phyloP scores from a whole-genome alignment of 2,113 vertebrate genomes.

The Cephalopholis sonnerati region DNA sequence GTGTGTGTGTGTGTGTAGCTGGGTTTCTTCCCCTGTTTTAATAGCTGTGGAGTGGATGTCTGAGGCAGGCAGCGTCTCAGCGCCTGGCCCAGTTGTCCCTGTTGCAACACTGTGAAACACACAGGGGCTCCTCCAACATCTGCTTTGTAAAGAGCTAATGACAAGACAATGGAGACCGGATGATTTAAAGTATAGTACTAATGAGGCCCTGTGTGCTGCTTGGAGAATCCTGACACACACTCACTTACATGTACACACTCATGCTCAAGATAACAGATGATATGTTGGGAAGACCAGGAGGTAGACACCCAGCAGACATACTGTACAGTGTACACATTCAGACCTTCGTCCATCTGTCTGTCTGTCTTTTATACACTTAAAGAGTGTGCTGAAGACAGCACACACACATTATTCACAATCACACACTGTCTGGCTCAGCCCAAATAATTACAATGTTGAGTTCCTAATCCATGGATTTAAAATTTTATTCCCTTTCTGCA shows the following conservation, averaged over 20 bases:
- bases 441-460: conserved; percentile 87
- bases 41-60: conserved; percentile 64
- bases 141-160: conserved; percentile 86
- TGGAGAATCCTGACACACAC: conserved; percentile 66
- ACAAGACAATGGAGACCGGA: conserved; percentile 81
- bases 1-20: conserved; percentile 40
- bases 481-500: conserved; percentile 75
- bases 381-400: conserved; percentile 38
- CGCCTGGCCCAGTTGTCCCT: conserved; percentile 69
- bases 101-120: conserved; percentile 80
- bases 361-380: conserved; percentile 47
- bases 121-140: conserved; percentile 82
- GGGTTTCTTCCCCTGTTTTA: conserved; percentile 46
- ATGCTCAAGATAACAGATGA: conserved; percentile 65
- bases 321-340: conserved; percentile 35
- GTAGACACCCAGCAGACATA: conserved; percentile 60
- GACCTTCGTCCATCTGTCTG: conserved; percentile 46
- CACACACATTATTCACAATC: conserved; percentile 5
- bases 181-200: conserved; percentile 80
- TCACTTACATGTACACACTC: conserved; percentile 49
- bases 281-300: conserved; percentile 57
- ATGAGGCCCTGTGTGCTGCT: conserved; percentile 82
- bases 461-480: conserved; percentile 88
- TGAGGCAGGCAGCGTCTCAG: conserved; percentile 63
- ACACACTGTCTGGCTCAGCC: conserved; percentile 48